phyloP scores from a whole-genome alignment of 2,888 invertebrate genomes.

The Lycaena phlaeas region DNA sequence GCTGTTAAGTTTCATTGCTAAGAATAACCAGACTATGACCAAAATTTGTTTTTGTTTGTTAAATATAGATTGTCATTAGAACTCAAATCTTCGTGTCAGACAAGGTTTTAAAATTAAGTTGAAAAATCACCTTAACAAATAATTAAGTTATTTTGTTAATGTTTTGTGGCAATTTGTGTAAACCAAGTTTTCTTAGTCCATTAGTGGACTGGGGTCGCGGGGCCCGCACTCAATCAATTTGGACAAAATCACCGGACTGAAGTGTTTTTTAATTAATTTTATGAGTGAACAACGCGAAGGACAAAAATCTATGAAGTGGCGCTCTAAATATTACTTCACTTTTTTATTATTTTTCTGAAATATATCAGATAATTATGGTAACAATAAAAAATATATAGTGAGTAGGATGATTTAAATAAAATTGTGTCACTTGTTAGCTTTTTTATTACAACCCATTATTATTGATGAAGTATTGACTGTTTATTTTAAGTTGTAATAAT shows the following conservation, averaged over 20 bases:
- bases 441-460: too few species aligned
- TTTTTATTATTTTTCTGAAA: neutral
- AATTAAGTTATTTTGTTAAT: neutral
- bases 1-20: too few species aligned
- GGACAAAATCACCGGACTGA: conserved; percentile 62
- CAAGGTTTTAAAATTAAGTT: neutral
- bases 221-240: conserved; percentile 65
- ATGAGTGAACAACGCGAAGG: conserved; percentile 54
- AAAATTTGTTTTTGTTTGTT: too few species aligned
- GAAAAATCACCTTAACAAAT: neutral
- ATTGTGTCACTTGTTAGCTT: too few species aligned
- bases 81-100: too few species aligned
- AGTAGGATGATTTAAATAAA: too few species aligned
- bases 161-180: neutral
- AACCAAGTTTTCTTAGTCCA: conserved; percentile 32
- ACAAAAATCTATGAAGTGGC: conserved; percentile 30
- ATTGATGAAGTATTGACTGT: too few species aligned
- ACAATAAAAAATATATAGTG: too few species aligned
- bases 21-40: too few species aligned
- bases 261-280: conserved; percentile 73
- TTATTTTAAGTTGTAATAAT: too few species aligned
- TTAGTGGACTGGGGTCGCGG: conserved; percentile 51
- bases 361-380: neutral
- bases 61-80: too few species aligned
- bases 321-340: neutral